Conservation (phyloP, 2,113 vertebrate genomes). For the Tenrec ecaudatus region DNA sequence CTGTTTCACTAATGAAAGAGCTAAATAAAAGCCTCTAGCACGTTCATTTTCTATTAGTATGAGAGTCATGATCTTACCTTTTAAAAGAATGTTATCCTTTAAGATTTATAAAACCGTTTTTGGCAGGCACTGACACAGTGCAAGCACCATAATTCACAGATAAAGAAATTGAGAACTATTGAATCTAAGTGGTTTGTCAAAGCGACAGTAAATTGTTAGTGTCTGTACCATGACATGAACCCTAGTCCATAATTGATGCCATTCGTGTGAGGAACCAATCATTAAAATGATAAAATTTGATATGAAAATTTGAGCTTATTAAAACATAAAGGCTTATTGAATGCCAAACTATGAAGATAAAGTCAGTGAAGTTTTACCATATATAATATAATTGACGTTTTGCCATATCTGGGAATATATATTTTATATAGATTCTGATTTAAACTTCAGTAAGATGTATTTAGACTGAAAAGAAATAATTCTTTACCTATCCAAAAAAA, state of each 20-base stretch:
- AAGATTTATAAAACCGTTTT: not conserved
- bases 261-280: not conserved
- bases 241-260: not conserved
- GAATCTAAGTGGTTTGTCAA: not conserved
- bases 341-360: slow-evolving; percentile 8
- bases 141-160: slow-evolving; percentile 33
- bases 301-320: slow-evolving; percentile 8
- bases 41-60: slow-evolving; percentile 16
- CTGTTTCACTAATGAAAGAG: not conserved
- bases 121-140: not conserved
- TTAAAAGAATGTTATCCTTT: not conserved
- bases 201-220: not conserved
- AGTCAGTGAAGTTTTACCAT: slow-evolving; percentile 12
- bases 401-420: not conserved
- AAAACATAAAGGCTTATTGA: not conserved
- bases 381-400: slow-evolving; percentile 46
- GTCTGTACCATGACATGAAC: not conserved
- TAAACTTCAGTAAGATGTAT: not conserved
- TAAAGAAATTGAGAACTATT: not conserved
- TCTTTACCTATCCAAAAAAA: not conserved
- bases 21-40: slow-evolving; percentile 47
- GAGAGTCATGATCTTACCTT: not conserved
- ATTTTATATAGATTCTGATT: not conserved
- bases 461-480: slow-evolving; percentile 14
- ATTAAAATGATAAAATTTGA: slow-evolving; percentile 16